phyloP scores from a whole-genome alignment of 1,140 invertebrate species.

The Bemisia tabaci region DNA sequence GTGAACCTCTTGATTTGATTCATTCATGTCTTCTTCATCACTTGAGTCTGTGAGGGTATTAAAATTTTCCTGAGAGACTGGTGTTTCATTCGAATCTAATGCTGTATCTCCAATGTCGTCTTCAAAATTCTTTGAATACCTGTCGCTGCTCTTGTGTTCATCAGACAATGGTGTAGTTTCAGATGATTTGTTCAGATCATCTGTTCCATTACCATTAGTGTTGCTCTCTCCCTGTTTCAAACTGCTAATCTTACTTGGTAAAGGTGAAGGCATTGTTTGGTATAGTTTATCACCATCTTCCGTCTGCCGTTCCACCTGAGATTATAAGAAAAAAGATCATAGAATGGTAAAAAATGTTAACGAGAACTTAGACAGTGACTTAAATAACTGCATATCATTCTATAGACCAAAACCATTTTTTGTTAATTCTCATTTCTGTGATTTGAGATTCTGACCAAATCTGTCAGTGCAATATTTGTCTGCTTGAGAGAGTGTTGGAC shows the following conservation, averaged over 20 bases:
- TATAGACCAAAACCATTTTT: too few species aligned
- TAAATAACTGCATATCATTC: too few species aligned
- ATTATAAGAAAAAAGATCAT: slow-evolving; percentile 6
- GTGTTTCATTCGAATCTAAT: slow-evolving; percentile 2
- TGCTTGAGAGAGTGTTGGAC: too few species aligned
- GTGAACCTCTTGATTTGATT: slow-evolving; percentile 5
- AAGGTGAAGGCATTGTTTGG: slow-evolving; percentile 52
- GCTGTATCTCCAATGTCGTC: slow-evolving; percentile 8
- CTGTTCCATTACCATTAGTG: background rate
- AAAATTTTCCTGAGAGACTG: slow-evolving; percentile 7
- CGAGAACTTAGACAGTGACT: background rate
- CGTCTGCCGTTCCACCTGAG: slow-evolving; percentile 44
- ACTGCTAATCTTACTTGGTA: slow-evolving; percentile 27
- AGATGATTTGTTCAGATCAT: background rate
- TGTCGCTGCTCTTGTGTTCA: slow-evolving; percentile 4
- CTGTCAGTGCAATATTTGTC: too few species aligned
- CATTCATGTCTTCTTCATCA: slow-evolving; percentile 8
- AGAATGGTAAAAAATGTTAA: background rate
- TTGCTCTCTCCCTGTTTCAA: background rate
- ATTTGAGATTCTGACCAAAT: too few species aligned
- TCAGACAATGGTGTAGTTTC: background rate
- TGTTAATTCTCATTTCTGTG: too few species aligned
- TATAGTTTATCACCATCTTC: slow-evolving; percentile 50
- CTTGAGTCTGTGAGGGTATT: background rate
- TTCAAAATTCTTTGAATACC: slow-evolving; percentile 14